Evolutionary conservation across 2,797 vertebrate genomes (phyloP), one percentile per base, ranked within the genome.

Genomic region (Catamblyrhynchus diadema): DNA sequence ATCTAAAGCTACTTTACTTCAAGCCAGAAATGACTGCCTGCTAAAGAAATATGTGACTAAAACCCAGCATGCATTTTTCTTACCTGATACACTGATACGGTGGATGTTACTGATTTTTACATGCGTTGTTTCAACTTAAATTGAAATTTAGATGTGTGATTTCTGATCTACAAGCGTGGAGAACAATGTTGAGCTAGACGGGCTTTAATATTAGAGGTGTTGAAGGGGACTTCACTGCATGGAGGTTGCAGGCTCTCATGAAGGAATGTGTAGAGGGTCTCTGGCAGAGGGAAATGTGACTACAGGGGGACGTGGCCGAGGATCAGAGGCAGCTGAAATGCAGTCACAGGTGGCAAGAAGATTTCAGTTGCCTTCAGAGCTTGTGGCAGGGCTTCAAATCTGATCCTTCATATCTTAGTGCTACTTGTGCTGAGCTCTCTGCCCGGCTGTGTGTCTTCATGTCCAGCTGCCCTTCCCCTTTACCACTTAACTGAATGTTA

Each of bases 231-330:
- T 74, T 81, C 12, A 16, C 25, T 41, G 28, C 15, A 12, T 0
- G 1, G n/a, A 30, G 8, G 18, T 9, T 69, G 71, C 24, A 84
- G 39, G 45, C 8, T 57, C 22, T 12, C 25, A 3, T 8, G 15
- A 73, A 67, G 18, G 59, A 22, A 14, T 23, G 24, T 45, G n/a
- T 9, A 22, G 47, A 66, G 10, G 41, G 21, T 66, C 33, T 35
- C 35, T 1, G 4, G n/a, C 5, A 7, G 41, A 35, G 8, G 3
- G 3, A 71, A 86, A 16, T 0, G 7, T 30, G 66, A 8, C 79
- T 33, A 17, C 28, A 28, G 1, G 0, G 9, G 19, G 19, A 35
- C 1, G 2, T 21, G 50, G 27, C 6, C 3, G 32, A 33, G 48
- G 18, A 33, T 42, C 37, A 37, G 74, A 72, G 61, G 37, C 16